These are phyloP conservation scores for Glaucomys volans DNA, from an alignment of 2,113 vertebrate genomes.

Conservation along the genomic window DNA sequence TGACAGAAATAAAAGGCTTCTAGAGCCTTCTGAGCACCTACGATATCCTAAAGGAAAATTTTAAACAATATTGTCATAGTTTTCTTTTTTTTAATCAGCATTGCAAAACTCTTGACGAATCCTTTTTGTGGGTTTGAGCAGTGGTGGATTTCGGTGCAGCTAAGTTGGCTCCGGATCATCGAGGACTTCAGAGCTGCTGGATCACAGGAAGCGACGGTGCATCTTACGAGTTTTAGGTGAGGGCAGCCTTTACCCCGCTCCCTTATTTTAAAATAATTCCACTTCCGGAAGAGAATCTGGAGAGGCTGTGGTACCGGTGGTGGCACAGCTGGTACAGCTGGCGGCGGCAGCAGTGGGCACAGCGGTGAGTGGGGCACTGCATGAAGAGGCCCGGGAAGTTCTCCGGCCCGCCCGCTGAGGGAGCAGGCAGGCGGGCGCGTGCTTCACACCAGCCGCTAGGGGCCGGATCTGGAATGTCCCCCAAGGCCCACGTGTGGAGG, in stretches of 20 bases:
- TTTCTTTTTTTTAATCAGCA: background rate
- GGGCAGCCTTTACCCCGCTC: background rate
- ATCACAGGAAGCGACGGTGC: background rate
- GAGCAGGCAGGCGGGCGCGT: background rate
- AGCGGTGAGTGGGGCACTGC: background rate
- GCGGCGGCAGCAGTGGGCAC: rapidly evolving
- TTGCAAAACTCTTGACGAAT: background rate
- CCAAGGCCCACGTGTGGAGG: background rate
- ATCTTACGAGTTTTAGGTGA: background rate
- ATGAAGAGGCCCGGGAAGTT: background rate
- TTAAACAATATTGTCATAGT: background rate
- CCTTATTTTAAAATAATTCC: background rate
- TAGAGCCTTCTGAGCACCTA: background rate
- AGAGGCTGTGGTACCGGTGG: too few species aligned
- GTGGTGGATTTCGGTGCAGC: background rate
- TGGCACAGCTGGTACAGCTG: too few species aligned
- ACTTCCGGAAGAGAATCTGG: background rate
- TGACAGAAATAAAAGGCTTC: background rate
- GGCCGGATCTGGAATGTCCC: too few species aligned
- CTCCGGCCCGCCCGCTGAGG: background rate
- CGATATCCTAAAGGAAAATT: background rate
- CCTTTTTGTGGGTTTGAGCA: background rate
- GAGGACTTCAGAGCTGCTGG: background rate
- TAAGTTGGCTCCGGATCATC: background rate
- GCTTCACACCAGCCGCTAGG: background rate